Conservation (phyloP, 2,888 invertebrate species). For the Acleris emargana region DNA sequence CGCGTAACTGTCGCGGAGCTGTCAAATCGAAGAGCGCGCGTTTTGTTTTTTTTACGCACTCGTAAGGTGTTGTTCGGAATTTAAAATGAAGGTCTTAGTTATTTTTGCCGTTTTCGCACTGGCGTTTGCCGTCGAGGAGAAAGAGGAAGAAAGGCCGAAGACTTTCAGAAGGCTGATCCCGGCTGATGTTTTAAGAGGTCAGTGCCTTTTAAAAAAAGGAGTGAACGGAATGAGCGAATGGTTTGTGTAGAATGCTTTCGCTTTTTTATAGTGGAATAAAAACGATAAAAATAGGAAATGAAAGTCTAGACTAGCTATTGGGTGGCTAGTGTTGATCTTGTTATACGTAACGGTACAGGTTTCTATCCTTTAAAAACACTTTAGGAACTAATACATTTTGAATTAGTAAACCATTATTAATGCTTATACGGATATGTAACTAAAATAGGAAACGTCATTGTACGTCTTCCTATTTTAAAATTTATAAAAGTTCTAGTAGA, state of each 20-base stretch:
- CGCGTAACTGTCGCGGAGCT: constrained; percentile 59
- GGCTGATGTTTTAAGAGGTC: constrained; percentile 95
- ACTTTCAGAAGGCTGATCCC: constrained; percentile 93
- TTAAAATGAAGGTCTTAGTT: constrained; percentile 83
- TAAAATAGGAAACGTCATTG: too few relatives aligned
- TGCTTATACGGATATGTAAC: too few relatives aligned
- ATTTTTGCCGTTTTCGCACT: constrained; percentile 79
- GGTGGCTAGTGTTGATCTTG: too few relatives aligned
- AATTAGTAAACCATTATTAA: too few relatives aligned
- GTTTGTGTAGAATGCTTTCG: constrained; percentile 2
- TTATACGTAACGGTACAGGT: too few relatives aligned
- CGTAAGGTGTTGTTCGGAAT: constrained; percentile 53
- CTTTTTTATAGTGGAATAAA: not conserved
- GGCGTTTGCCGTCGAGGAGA: constrained; percentile 82
- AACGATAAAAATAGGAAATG: not conserved
- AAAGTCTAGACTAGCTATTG: not conserved
- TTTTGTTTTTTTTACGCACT: constrained; percentile 54
- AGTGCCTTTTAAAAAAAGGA: constrained; percentile 53
- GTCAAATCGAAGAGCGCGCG: constrained; percentile 58
- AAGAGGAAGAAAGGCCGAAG: constrained; percentile 85
- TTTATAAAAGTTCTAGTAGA: too few relatives aligned
- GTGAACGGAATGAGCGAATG: constrained; percentile 1
- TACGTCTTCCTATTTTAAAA: too few relatives aligned
- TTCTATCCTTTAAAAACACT: too few relatives aligned
- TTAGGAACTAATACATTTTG: too few relatives aligned